Evolutionary conservation across 2,888 invertebrate species (phyloP).

Genomic region (Thecocarcelia acutangulata): DNA sequence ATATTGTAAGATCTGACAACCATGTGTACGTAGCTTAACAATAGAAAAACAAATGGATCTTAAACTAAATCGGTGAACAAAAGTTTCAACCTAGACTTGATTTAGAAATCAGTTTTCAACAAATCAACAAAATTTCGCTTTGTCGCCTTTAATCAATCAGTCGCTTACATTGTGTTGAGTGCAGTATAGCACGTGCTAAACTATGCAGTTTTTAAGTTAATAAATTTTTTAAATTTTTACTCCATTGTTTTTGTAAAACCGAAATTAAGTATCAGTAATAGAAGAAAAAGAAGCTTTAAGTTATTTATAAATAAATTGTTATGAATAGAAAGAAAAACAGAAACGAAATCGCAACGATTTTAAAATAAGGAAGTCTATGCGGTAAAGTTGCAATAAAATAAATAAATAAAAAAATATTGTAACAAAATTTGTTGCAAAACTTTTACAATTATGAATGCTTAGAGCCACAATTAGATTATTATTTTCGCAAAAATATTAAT

Average conservation of each 20-base stretch:
- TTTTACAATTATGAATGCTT: not conserved
- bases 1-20: too few species aligned
- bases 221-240: slow-evolving; percentile 9
- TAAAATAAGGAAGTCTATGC: slow-evolving; percentile 51
- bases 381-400: slow-evolving; percentile 35
- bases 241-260: slow-evolving; percentile 14
- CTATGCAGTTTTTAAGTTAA: not conserved
- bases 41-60: not conserved
- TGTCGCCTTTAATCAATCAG: slow-evolving; percentile 13
- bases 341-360: slow-evolving; percentile 26
- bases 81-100: too few species aligned
- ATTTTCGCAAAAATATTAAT: not conserved
- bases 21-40: too few species aligned
- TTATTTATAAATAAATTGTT: not conserved
- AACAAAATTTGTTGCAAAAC: slow-evolving; percentile 17
- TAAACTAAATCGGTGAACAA: not conserved
- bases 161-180: not conserved
- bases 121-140: not conserved
- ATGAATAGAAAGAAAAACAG: not conserved
- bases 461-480: not conserved
- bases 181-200: slow-evolving; percentile 49
- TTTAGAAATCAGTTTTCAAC: too few species aligned
- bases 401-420: slow-evolving; percentile 25
- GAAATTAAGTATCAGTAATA: not conserved
- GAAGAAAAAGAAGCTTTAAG: slow-evolving; percentile 21